Base-by-base conservation (phyloP, 2,888 invertebrate genomes). In the Lepeophtheirus nordmannii region DNA sequence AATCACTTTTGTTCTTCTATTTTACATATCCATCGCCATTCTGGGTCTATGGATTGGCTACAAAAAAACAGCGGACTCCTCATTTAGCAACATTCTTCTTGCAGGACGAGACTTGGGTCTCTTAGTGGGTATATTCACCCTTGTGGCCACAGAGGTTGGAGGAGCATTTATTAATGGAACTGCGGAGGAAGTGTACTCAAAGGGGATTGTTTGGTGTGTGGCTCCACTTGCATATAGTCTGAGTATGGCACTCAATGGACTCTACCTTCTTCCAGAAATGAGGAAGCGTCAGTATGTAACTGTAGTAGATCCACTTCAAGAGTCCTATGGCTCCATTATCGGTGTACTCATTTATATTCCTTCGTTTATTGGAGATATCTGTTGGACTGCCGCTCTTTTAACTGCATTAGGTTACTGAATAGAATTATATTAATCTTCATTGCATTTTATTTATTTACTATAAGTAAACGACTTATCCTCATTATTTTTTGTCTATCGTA, bases 91-190 rank as follows among this genome's bases (percentile, higher is more conserved):
- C n/a, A n/a, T 62, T 20, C 37, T 62, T 20, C 20, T 62, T 30
- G 62, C 62, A 9, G 39, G 39, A 30, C 39, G 62, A 39, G 62
- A 41, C 17, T 20, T 62, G 17, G 62, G 62, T 8, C 17, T 62
- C 9, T 9, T 30, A 1, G 14, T 62, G 12, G 62, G 62, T 1
- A 40, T 40, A 39, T 62, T 23, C 39, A 40, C 40, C 20, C 17
- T 39, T 30, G 40, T 62, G 12, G 62, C 62, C 39, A 62, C 62
- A 10, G 62, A 62, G 20, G 62, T 62, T 30, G 62, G 62, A 40
- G 62, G 62, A 17, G 62, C 62, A 10, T 62, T 62, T 62, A 41
- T 62, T 41, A 62, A 62, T 62, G 62, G 62, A 38, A 62, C 40
- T 14, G 62, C 62, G 9, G 62, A 62, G 17, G 62, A 38, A 23